Evolutionary conservation across 2,797 vertebrate genomes (phyloP).

Genomic region (Eulemur rubriventer): DNA sequence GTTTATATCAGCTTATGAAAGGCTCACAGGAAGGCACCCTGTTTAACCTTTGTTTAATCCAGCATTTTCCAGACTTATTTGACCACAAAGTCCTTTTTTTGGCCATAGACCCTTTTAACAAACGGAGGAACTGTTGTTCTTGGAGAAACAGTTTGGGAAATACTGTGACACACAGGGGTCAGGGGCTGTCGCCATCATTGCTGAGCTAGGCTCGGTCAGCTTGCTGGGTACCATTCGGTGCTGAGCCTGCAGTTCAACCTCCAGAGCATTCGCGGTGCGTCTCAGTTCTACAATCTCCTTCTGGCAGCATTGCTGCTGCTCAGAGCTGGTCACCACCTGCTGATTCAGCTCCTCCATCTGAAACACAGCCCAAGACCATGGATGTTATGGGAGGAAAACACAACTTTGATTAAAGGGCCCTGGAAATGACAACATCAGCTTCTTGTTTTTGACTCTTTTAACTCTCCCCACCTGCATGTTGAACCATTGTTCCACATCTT

Average conservation of each 20-base stretch:
- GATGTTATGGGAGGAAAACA: neutral
- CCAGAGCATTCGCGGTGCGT: conserved; percentile 77
- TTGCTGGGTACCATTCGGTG: conserved; percentile 78
- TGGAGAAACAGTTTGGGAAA: conserved; percentile 1
- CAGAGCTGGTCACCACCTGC: conserved; percentile 63
- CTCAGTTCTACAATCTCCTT: conserved; percentile 78
- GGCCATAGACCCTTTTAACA: neutral
- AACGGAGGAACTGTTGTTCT: neutral
- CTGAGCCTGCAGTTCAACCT: conserved; percentile 79
- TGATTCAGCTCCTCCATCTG: conserved; percentile 71
- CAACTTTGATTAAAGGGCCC: neutral
- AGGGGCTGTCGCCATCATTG: neutral
- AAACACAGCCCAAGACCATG: conserved; percentile 36
- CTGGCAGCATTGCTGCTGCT: conserved; percentile 81
- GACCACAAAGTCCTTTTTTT: neutral
- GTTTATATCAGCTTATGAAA: neutral
- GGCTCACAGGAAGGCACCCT: neutral
- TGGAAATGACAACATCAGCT: neutral
- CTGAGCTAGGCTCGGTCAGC: neutral
- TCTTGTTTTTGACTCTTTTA: neutral
- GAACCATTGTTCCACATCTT: conserved; percentile 78
- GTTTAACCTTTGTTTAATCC: neutral
- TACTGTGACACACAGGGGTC: neutral
- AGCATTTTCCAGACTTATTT: conserved; percentile 27
- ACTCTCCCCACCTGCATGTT: conserved; percentile 64